These are phyloP conservation scores for honey bee (Apis mellifera) DNA, from an alignment of 1,140 invertebrate genomes.

Conservation along the genomic window DNA sequence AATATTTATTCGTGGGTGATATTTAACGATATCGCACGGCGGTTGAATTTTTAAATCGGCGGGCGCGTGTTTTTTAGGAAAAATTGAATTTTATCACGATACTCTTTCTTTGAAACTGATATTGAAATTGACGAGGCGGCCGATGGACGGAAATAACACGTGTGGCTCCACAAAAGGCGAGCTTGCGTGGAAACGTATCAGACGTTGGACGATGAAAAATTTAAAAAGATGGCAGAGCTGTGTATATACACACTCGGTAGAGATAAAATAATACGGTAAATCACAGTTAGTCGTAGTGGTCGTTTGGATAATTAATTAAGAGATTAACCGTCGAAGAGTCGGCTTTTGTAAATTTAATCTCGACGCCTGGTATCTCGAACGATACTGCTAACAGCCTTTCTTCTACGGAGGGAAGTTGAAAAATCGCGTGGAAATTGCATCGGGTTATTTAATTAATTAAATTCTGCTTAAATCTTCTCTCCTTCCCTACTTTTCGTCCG, in stretches of 20 bases:
- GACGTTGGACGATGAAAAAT: background rate
- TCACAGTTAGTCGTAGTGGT: too few species aligned
- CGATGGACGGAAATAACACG: slow-evolving; percentile 3
- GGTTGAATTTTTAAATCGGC: too few species aligned
- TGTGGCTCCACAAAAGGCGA: background rate
- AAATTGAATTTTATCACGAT: slow-evolving; percentile 34
- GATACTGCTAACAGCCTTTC: background rate
- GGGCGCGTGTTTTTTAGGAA: slow-evolving; percentile 12
- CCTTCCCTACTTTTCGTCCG: background rate
- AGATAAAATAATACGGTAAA: too few species aligned
- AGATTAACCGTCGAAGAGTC: background rate
- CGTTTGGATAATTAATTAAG: background rate
- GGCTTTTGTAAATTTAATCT: background rate
- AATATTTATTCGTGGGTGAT: background rate
- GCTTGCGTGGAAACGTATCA: background rate
- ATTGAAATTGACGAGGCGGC: slow-evolving; percentile 42
- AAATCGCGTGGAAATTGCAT: slow-evolving; percentile 3
- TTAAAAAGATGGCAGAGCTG: background rate
- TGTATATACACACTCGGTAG: too few species aligned
- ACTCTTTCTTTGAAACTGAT: slow-evolving; percentile 25
- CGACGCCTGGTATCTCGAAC: background rate
- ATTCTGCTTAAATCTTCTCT: background rate
- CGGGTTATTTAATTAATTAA: slow-evolving; percentile 3
- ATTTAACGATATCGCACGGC: too few species aligned
- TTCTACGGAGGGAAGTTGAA: background rate